phyloP scores from a whole-genome alignment of 2,113 vertebrate genomes.

The Hippolais icterina region DNA sequence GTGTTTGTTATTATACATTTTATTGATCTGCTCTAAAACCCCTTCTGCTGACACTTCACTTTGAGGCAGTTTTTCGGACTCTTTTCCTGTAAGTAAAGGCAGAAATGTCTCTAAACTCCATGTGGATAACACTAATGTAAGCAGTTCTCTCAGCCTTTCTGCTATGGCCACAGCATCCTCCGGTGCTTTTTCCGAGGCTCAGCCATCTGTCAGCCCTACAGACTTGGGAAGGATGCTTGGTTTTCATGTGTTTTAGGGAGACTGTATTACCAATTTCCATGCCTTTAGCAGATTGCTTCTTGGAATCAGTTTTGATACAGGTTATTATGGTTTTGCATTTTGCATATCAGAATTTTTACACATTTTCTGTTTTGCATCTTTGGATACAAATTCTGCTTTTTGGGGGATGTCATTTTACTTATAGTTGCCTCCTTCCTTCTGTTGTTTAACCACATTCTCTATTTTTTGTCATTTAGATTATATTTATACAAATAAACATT shows the following conservation, averaged over 20 bases:
- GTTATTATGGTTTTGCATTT: not conserved
- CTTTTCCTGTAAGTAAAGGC: not conserved
- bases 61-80: not conserved
- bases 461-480: not conserved
- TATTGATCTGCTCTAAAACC: not conserved
- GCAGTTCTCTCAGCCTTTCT: not conserved
- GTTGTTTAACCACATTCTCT: not conserved
- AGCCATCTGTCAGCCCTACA: not conserved
- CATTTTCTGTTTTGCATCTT: not conserved
- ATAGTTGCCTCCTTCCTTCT: not conserved
- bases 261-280: not conserved
- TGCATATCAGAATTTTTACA: not conserved
- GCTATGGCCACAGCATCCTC: not conserved
- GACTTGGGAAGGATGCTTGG: not conserved
- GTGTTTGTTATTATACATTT: not conserved
- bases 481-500: not conserved
- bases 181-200: not conserved
- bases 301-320: not conserved
- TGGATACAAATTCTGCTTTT: not conserved
- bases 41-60: not conserved
- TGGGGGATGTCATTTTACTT: not conserved
- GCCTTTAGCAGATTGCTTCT: not conserved
- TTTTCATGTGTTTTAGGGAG: not conserved
- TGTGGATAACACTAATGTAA: not conserved
- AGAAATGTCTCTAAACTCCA: not conserved